Evolutionary conservation across 2,888 invertebrate genomes (phyloP), one percentile per base, ranked within the genome.

Genomic region (Thymelicus lineola): DNA sequence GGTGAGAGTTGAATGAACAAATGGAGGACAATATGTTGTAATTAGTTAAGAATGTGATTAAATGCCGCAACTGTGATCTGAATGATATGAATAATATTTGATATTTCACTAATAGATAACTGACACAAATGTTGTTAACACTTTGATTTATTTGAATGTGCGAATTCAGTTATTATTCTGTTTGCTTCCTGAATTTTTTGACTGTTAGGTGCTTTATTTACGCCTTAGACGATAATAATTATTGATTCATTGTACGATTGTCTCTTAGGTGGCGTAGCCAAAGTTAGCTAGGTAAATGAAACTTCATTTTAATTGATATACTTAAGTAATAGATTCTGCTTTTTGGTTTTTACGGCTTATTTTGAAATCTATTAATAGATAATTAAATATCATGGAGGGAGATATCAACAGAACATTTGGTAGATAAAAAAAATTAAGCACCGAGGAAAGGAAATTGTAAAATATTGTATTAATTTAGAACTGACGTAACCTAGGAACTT

Each of bases 21-120:
- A 91, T 75, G 86, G 82, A 85, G 92, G 93, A 93, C 93, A 91
- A 90, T 93, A 92, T 87, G 90, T 89, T 91, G 89, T 90, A 89
- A 90, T 91, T 91, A 91, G 87, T 87, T 93, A 93, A 93, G 91
- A 91, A 91, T 94, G 94, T 94, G 93, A 94, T 94, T 92, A 88
- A 91, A 92, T 89, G 93, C 94, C 94, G 91, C 92, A 94, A 94
- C 94, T 94, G 94, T 94, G 94, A 94, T 94, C 94, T 93, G 94
- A 94, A 91, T 91, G 94, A 94, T 93, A 93, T 93, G 91, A 91
- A 91, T 92, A 92, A 93, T 93, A 93, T 92, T 93, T 93, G 93
- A 93, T 93, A 93, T 92, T 92, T 93, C 93, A 92, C 91, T 90
- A 89, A 90, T 92, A 93, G 92, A 86, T 93, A 90, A 93, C 88